Evolutionary conservation across 2,888 invertebrate genomes (phyloP).

Genomic region (Stenichneumon culpator): DNA sequence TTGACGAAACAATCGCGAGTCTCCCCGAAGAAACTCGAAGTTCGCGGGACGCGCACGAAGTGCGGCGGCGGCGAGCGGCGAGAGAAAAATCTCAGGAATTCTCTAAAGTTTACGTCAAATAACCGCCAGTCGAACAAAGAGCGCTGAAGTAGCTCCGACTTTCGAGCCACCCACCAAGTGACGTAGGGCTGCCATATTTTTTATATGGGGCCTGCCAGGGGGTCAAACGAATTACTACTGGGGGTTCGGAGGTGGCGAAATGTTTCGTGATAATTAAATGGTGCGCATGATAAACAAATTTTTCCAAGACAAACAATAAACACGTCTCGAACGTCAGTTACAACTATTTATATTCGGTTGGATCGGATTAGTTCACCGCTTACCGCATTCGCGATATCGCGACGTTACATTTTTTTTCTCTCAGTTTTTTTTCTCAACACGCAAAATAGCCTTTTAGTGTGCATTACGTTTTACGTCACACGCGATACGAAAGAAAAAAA

Average conservation of each 20-base stretch:
- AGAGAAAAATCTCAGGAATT: conserved; percentile 33
- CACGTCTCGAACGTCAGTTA: background rate
- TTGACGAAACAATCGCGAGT: background rate
- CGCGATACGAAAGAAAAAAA: conserved; percentile 56
- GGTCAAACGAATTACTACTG: conserved; percentile 79
- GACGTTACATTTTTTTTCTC: conserved; percentile 37
- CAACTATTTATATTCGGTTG: background rate
- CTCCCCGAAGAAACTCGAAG: background rate
- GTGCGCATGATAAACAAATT: conserved; percentile 72
- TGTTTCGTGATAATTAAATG: conserved; percentile 81
- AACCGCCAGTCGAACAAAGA: conserved; percentile 42
- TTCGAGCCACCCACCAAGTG: conserved; percentile 72
- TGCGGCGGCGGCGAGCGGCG: background rate
- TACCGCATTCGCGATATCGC: conserved; percentile 38
- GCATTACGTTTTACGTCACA: conserved; percentile 69
- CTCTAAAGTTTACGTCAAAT: background rate
- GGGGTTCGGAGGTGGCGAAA: conserved; percentile 79
- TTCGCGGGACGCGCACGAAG: background rate
- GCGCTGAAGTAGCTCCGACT: conserved; percentile 62
- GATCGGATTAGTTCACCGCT: conserved; percentile 29
- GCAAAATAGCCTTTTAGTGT: conserved; percentile 68
- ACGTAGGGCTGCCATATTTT: conserved; percentile 82
- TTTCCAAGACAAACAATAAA: background rate
- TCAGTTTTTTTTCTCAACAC: conserved; percentile 54
- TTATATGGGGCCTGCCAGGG: conserved; percentile 80